Percentiles rank a stretch among this genome's conserved stretches.
Conservation (phyloP, 2,113 vertebrate species). For the Cnemophilus loriae region DNA sequence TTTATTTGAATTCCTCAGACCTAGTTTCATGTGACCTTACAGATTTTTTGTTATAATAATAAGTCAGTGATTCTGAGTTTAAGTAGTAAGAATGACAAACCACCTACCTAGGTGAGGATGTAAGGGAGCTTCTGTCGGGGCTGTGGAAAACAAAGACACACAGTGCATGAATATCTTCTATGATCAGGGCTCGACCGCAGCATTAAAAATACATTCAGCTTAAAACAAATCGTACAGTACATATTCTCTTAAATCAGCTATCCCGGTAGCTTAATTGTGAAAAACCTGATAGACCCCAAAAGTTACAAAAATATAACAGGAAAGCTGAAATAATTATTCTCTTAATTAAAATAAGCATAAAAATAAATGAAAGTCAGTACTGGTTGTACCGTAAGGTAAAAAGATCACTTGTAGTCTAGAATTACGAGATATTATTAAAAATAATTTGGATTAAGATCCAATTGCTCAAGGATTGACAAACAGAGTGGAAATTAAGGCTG, state of each 20-base stretch:
- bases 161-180: background rate
- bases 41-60: background rate
- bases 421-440: background rate
- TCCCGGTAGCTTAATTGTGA: background rate
- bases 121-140: constrained; percentile 87
- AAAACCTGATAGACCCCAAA: background rate
- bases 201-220: background rate
- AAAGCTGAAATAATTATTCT: background rate
- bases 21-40: background rate
- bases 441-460: background rate
- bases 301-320: background rate
- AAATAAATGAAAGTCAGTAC: background rate
- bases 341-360: background rate
- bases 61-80: background rate
- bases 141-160: constrained; percentile 70
- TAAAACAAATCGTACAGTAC: background rate
- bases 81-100: background rate
- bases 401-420: background rate
- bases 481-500: background rate
- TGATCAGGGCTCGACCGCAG: background rate
- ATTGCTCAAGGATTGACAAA: background rate
- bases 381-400: background rate
- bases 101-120: constrained; percentile 88
- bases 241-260: background rate
- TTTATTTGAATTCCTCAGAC: background rate